Evolutionary conservation across 2,797 vertebrate genomes (phyloP).

Genomic region (Atherinosoma microstoma): DNA sequence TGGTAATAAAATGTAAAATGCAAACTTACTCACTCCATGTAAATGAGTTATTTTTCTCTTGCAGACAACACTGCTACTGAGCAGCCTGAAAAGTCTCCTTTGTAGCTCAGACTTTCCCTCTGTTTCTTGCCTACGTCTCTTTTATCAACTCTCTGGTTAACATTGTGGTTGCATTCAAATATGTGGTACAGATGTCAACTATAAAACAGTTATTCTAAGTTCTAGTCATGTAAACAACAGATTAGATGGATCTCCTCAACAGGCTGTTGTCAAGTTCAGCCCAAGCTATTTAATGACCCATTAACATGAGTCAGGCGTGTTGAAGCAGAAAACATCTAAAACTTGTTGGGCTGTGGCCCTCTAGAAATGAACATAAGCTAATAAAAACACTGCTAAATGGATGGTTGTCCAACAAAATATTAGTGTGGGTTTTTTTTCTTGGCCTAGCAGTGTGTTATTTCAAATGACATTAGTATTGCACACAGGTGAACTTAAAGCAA

Average conservation of each 20-base stretch:
- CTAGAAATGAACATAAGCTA: too few relatives aligned
- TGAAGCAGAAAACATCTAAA: too few relatives aligned
- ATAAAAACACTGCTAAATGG: not conserved
- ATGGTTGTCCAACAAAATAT: not conserved
- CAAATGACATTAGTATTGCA: too few relatives aligned
- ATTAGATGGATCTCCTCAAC: not conserved
- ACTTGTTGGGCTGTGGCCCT: too few relatives aligned
- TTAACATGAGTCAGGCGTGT: not conserved
- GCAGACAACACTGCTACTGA: not conserved
- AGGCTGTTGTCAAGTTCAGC: not conserved
- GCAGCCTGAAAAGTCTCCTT: not conserved
- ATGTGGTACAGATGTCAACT: not conserved
- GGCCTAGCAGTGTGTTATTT: too few relatives aligned
- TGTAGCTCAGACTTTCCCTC: not conserved
- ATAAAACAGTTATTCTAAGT: too few relatives aligned
- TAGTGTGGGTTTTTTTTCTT: too few relatives aligned
- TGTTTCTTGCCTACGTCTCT: not conserved
- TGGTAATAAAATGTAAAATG: not conserved
- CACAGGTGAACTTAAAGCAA: too few relatives aligned
- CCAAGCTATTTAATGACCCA: too few relatives aligned
- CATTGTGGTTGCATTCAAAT: not conserved
- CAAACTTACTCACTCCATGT: not conserved
- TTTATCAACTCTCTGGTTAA: not conserved
- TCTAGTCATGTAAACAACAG: too few relatives aligned
- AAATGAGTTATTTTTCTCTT: not conserved